These are phyloP conservation scores for Sarotherodon lohbergeri DNA, from an alignment of 2,113 vertebrate species.

Conservation along the genomic window DNA sequence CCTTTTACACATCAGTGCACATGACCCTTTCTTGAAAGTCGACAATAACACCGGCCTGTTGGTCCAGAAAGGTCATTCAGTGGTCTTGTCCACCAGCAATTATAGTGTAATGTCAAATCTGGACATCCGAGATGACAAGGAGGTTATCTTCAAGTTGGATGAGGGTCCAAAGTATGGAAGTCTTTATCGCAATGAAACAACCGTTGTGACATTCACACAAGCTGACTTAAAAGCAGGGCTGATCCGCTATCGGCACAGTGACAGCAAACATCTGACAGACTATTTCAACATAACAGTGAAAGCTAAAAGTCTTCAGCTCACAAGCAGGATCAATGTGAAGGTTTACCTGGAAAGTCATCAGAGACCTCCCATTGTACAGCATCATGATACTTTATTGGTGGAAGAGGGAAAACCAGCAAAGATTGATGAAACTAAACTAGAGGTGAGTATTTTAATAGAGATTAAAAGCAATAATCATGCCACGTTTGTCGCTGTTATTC, in stretches of 20 bases:
- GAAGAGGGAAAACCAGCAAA: slow-evolving; percentile 86
- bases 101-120: slow-evolving; percentile 82
- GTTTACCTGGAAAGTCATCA: slow-evolving; percentile 82
- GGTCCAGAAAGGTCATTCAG: slow-evolving; percentile 77
- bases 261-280: slow-evolving; percentile 74
- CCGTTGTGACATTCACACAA: slow-evolving; percentile 74
- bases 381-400: slow-evolving; percentile 74
- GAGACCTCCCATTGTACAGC: slow-evolving; percentile 66
- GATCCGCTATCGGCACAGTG: slow-evolving; percentile 77
- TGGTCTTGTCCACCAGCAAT: slow-evolving; percentile 70
- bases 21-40: slow-evolving; percentile 76
- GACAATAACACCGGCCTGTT: slow-evolving; percentile 82
- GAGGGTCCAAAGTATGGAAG: slow-evolving; percentile 73
- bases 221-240: slow-evolving; percentile 71
- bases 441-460: slow-evolving; percentile 63
- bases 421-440: slow-evolving; percentile 76
- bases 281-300: slow-evolving; percentile 75
- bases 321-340: slow-evolving; percentile 66
- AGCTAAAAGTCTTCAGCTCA: slow-evolving; percentile 63
- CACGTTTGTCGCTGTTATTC: neutral
- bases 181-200: slow-evolving; percentile 64
- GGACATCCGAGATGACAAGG: slow-evolving; percentile 75
- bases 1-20: slow-evolving; percentile 81
- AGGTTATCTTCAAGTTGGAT: slow-evolving; percentile 71
- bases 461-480: neutral